These are phyloP conservation scores for Empis livida DNA, from an alignment of 2,888 invertebrate species.

Conservation along the genomic window DNA sequence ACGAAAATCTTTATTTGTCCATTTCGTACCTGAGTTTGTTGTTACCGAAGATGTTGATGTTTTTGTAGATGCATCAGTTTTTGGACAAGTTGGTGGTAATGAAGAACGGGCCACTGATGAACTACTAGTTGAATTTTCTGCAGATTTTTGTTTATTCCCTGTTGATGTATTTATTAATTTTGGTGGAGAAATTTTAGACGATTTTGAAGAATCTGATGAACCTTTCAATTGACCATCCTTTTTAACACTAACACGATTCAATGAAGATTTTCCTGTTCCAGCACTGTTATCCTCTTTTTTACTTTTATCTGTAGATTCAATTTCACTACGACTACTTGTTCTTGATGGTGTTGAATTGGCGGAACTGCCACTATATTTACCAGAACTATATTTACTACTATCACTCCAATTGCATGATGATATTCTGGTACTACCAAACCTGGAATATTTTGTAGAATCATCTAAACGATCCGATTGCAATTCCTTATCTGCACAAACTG, in stretches of 20 bases:
- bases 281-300: conserved; percentile 15
- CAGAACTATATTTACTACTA: conserved; percentile 32
- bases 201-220: conserved; percentile 12
- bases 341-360: conserved; percentile 17
- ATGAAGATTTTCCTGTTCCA: conserved; percentile 8
- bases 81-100: conserved; percentile 20
- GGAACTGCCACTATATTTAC: conserved; percentile 25
- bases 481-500: conserved; percentile 52
- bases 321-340: conserved; percentile 15
- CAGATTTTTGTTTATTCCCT: conserved; percentile 25
- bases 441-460: conserved; percentile 50
- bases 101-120: conserved; percentile 12
- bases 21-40: conserved; percentile 29
- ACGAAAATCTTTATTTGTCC: conserved; percentile 57
- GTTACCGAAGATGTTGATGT: conserved; percentile 37
- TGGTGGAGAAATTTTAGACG: conserved; percentile 29
- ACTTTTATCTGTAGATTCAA: conserved; percentile 12
- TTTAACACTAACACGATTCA: conserved; percentile 5
- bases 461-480: conserved; percentile 61
- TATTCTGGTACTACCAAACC: conserved; percentile 41
- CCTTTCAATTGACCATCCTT: conserved; percentile 1
- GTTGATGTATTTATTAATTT: conserved; percentile 19
- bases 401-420: conserved; percentile 35
- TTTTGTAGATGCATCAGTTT: conserved; percentile 33
- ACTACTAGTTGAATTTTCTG: conserved; percentile 22